These are phyloP conservation scores for Pangasius sanitwongsei DNA, from an alignment of 2,797 vertebrate species.

Conservation along the genomic window DNA sequence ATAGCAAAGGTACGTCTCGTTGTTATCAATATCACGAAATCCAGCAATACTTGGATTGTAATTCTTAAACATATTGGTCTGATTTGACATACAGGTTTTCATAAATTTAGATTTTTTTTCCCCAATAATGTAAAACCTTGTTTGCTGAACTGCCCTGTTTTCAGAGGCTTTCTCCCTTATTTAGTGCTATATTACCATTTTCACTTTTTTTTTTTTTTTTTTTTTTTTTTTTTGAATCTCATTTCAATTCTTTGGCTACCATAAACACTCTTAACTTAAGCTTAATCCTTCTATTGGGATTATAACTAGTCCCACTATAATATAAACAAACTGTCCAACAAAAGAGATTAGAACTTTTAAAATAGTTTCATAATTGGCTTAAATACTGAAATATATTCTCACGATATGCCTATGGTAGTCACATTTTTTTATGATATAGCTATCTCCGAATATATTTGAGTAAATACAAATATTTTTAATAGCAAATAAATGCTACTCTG, in stretches of 20 bases:
- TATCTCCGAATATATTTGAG: constrained; percentile 62
- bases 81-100: not conserved
- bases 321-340: constrained; percentile 61
- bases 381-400: constrained; percentile 70
- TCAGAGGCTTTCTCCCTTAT: not conserved
- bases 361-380: constrained; percentile 63
- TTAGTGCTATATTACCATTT: constrained; percentile 37
- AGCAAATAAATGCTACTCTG: constrained; percentile 65
- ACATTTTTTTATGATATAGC: constrained; percentile 59
- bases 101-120: not conserved
- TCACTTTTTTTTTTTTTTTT: not conserved
- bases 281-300: constrained; percentile 58
- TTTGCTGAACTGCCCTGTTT: not conserved
- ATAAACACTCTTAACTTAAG: constrained; percentile 64
- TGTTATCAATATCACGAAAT: not conserved
- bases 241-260: constrained; percentile 74
- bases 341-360: constrained; percentile 59
- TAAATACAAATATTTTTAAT: constrained; percentile 63
- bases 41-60: not conserved
- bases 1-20: constrained; percentile 5
- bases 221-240: constrained; percentile 31
- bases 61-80: not conserved
- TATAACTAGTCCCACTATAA: constrained; percentile 54
- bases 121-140: not conserved
- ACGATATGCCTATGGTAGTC: constrained; percentile 70